Evolutionary conservation across 2,113 vertebrate species (phyloP).

Genomic region (Copsychus sechellarum): DNA sequence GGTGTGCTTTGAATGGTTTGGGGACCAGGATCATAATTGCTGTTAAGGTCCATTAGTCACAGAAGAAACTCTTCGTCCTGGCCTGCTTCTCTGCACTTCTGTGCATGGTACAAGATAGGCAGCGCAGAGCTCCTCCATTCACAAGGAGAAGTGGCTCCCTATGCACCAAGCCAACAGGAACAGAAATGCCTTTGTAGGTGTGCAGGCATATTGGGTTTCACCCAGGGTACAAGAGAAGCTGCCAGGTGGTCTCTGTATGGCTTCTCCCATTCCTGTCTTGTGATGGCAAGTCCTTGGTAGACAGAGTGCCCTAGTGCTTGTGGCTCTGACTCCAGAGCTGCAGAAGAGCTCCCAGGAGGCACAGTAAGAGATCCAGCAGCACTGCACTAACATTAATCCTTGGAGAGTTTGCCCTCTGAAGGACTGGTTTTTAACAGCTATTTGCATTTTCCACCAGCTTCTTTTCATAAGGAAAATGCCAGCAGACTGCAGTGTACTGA

Average conservation of each 20-base stretch:
- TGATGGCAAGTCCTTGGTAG: background rate
- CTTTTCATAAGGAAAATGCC: background rate
- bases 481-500: background rate
- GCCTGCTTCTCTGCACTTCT: background rate
- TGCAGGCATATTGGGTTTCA: background rate
- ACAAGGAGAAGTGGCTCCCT: fast-evolving
- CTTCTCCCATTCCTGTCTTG: background rate
- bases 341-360: background rate
- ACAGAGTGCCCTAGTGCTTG: background rate
- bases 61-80: background rate
- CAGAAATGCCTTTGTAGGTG: background rate
- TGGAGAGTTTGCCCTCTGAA: background rate
- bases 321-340: fast-evolving
- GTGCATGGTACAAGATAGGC: background rate
- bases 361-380: background rate
- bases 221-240: background rate
- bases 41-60: background rate
- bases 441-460: background rate
- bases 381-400: too few species aligned
- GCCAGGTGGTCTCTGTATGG: background rate
- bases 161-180: fast-evolving
- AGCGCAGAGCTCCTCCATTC: fast-evolving
- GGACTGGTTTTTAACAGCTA: background rate
- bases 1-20: background rate
- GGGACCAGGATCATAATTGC: background rate